These are phyloP conservation scores for Sturmia bella DNA, from an alignment of 2,888 invertebrate species.

Conservation along the genomic window DNA sequence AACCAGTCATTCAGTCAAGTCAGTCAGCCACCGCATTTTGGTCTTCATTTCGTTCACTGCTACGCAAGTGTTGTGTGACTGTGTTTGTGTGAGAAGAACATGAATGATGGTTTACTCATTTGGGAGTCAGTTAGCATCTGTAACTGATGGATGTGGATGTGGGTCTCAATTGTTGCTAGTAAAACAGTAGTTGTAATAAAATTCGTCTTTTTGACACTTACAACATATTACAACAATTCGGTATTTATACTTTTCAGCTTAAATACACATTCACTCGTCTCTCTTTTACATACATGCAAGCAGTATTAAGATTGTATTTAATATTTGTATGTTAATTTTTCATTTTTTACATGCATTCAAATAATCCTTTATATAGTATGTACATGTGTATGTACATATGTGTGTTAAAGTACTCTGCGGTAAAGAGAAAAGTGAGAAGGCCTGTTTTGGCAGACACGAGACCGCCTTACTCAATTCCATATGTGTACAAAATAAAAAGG, in stretches of 20 bases:
- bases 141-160: constrained; percentile 64
- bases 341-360: constrained; percentile 8
- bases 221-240: constrained; percentile 64
- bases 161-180: constrained; percentile 52
- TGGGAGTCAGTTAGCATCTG: constrained; percentile 58
- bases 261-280: constrained; percentile 16
- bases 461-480: too few species aligned
- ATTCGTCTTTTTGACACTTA: constrained; percentile 68
- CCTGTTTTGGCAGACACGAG: too few species aligned
- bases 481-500: too few species aligned
- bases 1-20: constrained; percentile 45
- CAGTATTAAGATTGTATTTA: not conserved
- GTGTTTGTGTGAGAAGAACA: constrained; percentile 4
- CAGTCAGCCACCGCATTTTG: constrained; percentile 61
- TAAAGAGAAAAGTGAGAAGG: too few species aligned
- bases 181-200: constrained; percentile 59
- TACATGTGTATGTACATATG: too few species aligned
- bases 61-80: not conserved
- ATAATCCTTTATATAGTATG: constrained; percentile 7
- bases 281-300: constrained; percentile 15
- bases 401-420: too few species aligned
- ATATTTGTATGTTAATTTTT: not conserved
- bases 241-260: constrained; percentile 53
- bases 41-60: constrained; percentile 56
- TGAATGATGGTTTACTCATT: constrained; percentile 55